These are phyloP conservation scores for Jacana jacana DNA, from an alignment of 2,113 vertebrate genomes.

Conservation along the genomic window DNA sequence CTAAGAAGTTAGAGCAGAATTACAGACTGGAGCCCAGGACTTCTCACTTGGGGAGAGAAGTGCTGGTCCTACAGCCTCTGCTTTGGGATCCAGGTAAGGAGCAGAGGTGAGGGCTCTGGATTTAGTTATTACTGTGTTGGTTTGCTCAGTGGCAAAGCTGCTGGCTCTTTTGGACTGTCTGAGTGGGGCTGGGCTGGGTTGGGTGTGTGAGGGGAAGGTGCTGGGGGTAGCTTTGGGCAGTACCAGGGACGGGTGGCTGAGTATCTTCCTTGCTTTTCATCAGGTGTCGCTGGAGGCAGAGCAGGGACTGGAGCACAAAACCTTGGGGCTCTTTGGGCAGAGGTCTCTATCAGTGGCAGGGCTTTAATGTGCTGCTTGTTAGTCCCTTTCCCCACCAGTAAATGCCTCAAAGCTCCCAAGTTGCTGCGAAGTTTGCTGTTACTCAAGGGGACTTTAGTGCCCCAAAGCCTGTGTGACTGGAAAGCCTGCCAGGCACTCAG, in stretches of 20 bases:
- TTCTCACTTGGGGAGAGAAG: fast-evolving
- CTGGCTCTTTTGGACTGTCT: not conserved
- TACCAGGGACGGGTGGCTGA: fast-evolving
- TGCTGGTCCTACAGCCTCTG: fast-evolving
- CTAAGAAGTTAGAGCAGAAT: not conserved
- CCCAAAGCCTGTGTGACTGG: not conserved
- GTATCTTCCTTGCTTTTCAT: not conserved
- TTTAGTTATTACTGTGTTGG: fast-evolving
- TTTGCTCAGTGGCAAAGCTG: not conserved
- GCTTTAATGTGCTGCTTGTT: not conserved
- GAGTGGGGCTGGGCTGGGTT: not conserved
- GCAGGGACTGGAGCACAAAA: not conserved
- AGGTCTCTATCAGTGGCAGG: fast-evolving
- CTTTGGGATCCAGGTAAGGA: not conserved
- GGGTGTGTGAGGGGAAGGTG: not conserved
- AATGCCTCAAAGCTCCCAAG: not conserved
- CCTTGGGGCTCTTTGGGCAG: not conserved
- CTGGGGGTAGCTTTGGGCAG: not conserved
- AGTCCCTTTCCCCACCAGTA: not conserved
- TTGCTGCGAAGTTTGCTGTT: not conserved
- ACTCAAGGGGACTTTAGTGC: not conserved
- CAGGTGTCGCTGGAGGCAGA: fast-evolving
- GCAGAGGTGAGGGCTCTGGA: not conserved
- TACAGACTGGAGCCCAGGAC: fast-evolving
- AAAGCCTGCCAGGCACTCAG: not conserved